Conservation (phyloP, 2,113 vertebrate species). For the Burhinus oedicnemus region DNA sequence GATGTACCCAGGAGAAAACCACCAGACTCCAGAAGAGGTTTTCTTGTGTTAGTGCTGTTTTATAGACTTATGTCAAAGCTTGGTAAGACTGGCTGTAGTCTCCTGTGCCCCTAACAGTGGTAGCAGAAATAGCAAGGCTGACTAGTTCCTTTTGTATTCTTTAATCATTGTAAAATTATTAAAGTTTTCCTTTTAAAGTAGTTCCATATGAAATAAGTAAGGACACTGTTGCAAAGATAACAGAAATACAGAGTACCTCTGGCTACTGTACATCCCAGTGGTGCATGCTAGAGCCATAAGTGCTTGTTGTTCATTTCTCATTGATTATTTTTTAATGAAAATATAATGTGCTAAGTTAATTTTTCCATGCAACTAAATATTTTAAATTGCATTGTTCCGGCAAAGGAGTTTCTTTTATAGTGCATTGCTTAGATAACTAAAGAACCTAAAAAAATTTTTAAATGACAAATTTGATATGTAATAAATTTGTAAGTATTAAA, state of each 20-base stretch:
- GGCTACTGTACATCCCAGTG: background rate
- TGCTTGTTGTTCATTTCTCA: background rate
- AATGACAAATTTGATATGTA: background rate
- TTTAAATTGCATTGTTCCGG: conserved; percentile 13
- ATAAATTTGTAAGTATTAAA: background rate
- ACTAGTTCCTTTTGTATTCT: background rate
- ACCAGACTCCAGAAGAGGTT: background rate
- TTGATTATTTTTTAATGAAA: background rate
- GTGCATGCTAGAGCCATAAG: background rate
- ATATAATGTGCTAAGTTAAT: background rate
- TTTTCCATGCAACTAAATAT: background rate
- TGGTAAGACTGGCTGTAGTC: background rate
- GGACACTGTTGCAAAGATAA: background rate
- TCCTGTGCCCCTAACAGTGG: background rate
- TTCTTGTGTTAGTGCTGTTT: background rate
- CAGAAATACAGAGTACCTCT: background rate
- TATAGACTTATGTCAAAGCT: background rate
- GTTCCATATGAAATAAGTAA: background rate
- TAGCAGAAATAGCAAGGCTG: background rate
- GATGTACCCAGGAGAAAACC: background rate
- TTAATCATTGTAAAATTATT: background rate
- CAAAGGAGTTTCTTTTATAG: background rate
- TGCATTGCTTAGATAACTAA: background rate
- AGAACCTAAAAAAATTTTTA: background rate
- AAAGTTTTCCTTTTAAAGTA: background rate